Base-by-base conservation (phyloP, 2,113 vertebrate species). In the Epinephelus moara region DNA sequence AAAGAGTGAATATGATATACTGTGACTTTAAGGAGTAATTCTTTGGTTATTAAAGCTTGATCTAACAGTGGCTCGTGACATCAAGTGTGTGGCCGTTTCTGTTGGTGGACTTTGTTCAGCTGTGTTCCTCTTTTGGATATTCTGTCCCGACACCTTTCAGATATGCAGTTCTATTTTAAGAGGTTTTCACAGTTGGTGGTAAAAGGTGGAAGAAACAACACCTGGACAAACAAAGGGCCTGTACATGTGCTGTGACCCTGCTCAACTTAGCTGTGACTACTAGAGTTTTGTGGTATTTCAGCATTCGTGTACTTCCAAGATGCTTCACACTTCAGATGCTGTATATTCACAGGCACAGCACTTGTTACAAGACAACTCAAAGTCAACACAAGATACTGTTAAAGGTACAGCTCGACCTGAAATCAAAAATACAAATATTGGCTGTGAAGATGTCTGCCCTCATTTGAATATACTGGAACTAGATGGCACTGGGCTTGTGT, bases 1-100 rank as follows among this genome's bases (percentile, higher is more conserved):
- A 94, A 89, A 95, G 94, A 92, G 78, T 92, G 85, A 91, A 93
- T 91, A 92, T 85, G 73, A 78, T 84, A 88, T 86, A 90, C 74
- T 79, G 50, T 74, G 62, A 71, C 70, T 85, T 88, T 92, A 93
- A 89, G 67, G 68, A 82, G 69, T 74, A 42, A 49, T 69, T 88
- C 19, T 74, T 62, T 73, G 47, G 25, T 74, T 67, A 88, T 90
- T 88, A 91, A 91, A 92, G 84, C 42, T 52, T 11, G 19, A 19
- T 68, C 12, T 45, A 78, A 68, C 40, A 27, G 66, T 78, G 70
- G 14, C 53, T 66, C 1, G 27, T 74, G 61, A 63, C n/a, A 33
- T 9, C 9, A 47, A 6, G 27, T n/a, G 68, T 82, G 37, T 59
- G 53, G 47, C 19, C 60, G 37, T 37, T 18, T 83, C 21, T 61